phyloP scores from a whole-genome alignment of 2,113 vertebrate species.

The Plestiodon gilberti region DNA sequence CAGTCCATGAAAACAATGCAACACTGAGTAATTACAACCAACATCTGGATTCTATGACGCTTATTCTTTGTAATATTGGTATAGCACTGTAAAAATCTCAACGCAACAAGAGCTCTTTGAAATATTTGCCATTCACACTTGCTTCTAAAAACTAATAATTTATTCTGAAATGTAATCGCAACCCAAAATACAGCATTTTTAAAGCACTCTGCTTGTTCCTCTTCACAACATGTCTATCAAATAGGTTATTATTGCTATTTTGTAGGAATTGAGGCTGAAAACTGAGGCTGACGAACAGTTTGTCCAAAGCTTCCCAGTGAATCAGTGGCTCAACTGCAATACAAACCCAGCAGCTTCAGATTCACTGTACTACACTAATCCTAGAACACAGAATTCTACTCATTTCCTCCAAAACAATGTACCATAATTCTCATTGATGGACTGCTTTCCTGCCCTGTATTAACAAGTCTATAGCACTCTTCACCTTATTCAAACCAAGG shows the following conservation, averaged over 20 bases:
- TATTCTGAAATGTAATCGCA: background rate
- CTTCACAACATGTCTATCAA: background rate
- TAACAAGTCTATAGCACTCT: background rate
- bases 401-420: background rate
- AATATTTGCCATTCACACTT: background rate
- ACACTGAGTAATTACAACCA: background rate
- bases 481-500: background rate
- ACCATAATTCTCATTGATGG: background rate
- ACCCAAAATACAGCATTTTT: background rate
- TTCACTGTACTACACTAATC: background rate
- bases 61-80: background rate
- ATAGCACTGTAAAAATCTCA: background rate
- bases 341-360: background rate
- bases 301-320: background rate
- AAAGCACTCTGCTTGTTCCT: background rate
- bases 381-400: background rate
- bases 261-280: background rate
- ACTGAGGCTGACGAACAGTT: background rate
- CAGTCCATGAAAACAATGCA: constrained; percentile 6
- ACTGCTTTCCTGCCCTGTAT: background rate
- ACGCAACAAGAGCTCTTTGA: constrained; percentile 28
- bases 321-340: background rate
- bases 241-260: background rate
- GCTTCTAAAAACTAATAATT: background rate
- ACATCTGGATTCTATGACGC: background rate